Evolutionary conservation across 1,140 invertebrate species (phyloP), one percentile per base, ranked within the genome.

Genomic region (Drosophila equinoxialis): DNA sequence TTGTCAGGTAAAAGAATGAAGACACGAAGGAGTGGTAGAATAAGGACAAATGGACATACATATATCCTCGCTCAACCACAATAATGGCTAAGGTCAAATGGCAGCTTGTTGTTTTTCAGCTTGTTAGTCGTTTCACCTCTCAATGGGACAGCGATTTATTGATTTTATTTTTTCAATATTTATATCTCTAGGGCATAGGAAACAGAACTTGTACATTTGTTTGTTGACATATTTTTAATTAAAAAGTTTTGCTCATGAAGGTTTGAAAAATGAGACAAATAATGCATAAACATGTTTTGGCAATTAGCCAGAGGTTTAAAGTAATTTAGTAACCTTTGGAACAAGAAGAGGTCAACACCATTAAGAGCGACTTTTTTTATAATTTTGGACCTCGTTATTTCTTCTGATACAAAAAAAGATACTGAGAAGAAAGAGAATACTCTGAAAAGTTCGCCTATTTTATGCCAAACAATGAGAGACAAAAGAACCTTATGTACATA

Each of bases 201-300:
- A 23, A 33, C 35, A 58, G 62, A 35, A 14, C 33, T 58, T 58
- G 11, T 65, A 48, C 48, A 41, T 64, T 48, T 68, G 65, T 71
- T 72, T 69, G 42, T 26, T 59, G 48, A 66, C 70, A 77, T 55
- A 69, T 74, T 65, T 71, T 77, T 73, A 79, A 74, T 77, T 77
- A 79, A 77, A 59, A 80, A 78, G 39, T 77, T 77, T 65, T 17
- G n/a, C 51, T 26, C 23, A 26, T 4, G 23, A 26, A 26, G 23
- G 3, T 26, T 26, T 64, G 10, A 59, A 73, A 76, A 72, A 59
- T 54, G 54, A 39, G 13, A 6, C 37, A 23, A 59, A 65, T 26
- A 68, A 45, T 51, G 45, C 20, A 60, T 6, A 5, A 20, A 8
- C 42, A 59, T 67, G 48, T 54, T 72, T 55, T 55, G 20, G 51